Conservation (phyloP, 2,888 invertebrate species). For the Erpobdella octoculata region DNA sequence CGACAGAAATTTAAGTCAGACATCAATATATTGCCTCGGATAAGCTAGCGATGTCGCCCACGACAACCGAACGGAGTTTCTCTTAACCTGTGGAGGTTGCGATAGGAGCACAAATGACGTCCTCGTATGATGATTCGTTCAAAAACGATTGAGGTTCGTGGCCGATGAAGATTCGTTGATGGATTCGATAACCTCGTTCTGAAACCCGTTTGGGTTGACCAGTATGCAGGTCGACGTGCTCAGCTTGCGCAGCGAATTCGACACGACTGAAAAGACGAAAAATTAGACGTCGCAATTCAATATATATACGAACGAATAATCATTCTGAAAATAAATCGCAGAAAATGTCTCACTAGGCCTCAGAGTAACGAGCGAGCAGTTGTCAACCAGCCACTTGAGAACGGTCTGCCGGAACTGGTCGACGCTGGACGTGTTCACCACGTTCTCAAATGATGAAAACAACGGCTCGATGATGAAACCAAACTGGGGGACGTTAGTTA, state of each 20-base stretch:
- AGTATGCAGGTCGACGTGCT: conserved; percentile 18
- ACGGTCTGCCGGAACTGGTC: conserved; percentile 18
- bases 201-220: conserved; percentile 2
- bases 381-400: conserved; percentile 14
- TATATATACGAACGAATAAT: too few relatives aligned
- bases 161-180: conserved; percentile 9
- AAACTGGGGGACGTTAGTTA: conserved; percentile 15
- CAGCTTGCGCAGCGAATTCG: background rate
- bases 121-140: too few relatives aligned
- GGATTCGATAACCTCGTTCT: background rate
- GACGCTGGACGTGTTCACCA: background rate
- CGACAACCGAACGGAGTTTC: too few relatives aligned
- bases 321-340: too few relatives aligned
- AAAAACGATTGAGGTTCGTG: background rate
- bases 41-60: too few relatives aligned
- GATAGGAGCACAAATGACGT: too few relatives aligned
- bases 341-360: conserved; percentile 26
- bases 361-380: conserved; percentile 21
- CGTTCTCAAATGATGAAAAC: conserved; percentile 21
- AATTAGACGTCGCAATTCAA: background rate
- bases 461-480: conserved; percentile 19
- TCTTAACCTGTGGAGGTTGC: too few relatives aligned
- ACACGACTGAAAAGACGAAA: conserved; percentile 9
- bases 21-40: too few relatives aligned
- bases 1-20: too few relatives aligned